Conservation (phyloP, 2,113 vertebrate genomes). For the Nycticryphes semicollaris region DNA sequence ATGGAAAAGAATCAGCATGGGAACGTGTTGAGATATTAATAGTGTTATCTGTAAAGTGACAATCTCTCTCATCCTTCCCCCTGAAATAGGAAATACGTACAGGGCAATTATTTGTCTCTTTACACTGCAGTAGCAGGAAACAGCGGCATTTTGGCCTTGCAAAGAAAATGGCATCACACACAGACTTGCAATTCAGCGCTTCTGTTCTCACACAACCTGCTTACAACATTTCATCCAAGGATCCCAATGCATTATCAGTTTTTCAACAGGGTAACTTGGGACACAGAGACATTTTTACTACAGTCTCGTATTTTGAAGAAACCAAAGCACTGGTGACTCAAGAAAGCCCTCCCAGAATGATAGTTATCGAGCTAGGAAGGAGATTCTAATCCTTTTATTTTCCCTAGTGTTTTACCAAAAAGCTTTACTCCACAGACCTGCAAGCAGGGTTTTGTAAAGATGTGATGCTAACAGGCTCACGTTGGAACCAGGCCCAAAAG, state of each 20-base stretch:
- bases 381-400: not conserved
- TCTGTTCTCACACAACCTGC: not conserved
- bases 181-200: not conserved
- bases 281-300: not conserved
- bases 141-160: not conserved
- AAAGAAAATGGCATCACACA: not conserved
- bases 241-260: not conserved
- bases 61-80: not conserved
- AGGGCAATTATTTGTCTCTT: not conserved
- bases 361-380: not conserved
- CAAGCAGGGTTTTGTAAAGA: slow-evolving; percentile 8
- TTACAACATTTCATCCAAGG: not conserved
- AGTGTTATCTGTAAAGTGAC: not conserved
- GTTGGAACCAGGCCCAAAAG: not conserved
- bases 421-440: not conserved
- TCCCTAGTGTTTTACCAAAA: not conserved
- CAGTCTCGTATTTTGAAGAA: not conserved
- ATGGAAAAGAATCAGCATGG: not conserved
- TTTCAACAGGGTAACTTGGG: not conserved
- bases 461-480: not conserved
- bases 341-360: not conserved
- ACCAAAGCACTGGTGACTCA: not conserved
- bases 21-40: not conserved
- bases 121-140: not conserved
- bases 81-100: not conserved